Base-by-base conservation (phyloP, 2,113 vertebrate species). In the Scatophagus argus region DNA sequence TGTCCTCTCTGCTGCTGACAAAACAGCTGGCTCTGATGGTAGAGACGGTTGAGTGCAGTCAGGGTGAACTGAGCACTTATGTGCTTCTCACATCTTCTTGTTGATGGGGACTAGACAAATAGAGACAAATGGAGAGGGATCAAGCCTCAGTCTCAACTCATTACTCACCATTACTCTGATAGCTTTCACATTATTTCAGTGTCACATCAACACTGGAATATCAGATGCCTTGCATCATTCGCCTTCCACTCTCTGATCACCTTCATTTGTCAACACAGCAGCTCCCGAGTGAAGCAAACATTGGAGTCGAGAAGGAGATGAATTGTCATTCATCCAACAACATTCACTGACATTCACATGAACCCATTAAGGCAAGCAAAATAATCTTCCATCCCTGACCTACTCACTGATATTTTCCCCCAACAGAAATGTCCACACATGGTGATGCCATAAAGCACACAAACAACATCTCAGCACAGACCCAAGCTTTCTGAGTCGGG, bases 131-230 rank as follows among this genome's bases (percentile, higher is more conserved):
- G 77, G 60, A 31, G 56, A 43, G 23, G 52, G 66, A 21, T 64
- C 27, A 1, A 34, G 31, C 13, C 49, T 75, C 67, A 10, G 76
- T 21, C 47, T 70, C 77, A 74, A 60, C 65, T 81, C 74, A 78
- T 86, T 78, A 71, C 60, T 74, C 60, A 56, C 72, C 74, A 78
- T 86, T 78, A 67, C 56, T 71, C 46, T 78, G 61, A 79, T 69
- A 54, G 69, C 64, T 81, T 63, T 77, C 60, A 46, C 55, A 71
- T 88, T 72, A 78, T 86, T 78, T 54, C 60, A 58, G 64, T 54
- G 81, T 80, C 68, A 73, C 73, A 67, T 60, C 58, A 10, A 17
- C 8, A 10, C 34, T n/a, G 55, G 49, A 67, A 74, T 75, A 79
- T 82, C 72, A 74, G 61, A 65, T 9, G 25, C 47, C 41, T 68